phyloP scores from a whole-genome alignment of 2,113 vertebrate genomes.

The Fregata magnificens region DNA sequence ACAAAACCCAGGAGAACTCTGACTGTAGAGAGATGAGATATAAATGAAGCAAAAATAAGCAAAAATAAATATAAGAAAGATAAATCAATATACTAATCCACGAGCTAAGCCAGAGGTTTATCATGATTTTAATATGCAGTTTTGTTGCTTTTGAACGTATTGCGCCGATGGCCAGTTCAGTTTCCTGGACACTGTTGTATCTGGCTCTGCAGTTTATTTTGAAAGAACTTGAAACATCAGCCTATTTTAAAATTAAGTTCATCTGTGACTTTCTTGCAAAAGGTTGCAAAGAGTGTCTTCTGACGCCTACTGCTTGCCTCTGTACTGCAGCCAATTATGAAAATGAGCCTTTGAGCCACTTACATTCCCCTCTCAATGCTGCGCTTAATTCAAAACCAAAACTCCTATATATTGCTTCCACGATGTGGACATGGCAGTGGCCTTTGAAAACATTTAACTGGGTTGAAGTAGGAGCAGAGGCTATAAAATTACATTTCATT shows the following conservation, averaged over 20 bases:
- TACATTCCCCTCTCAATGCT: background rate
- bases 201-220: conserved; percentile 6
- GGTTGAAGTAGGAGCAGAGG: background rate
- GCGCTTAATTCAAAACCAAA: background rate
- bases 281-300: background rate
- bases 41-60: background rate
- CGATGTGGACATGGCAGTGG: background rate
- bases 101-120: background rate
- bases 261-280: background rate
- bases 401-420: background rate
- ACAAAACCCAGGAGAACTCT: background rate
- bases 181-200: background rate
- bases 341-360: conserved; percentile 2
- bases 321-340: background rate
- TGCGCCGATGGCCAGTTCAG: background rate
- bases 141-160: background rate
- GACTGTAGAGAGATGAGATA: background rate
- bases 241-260: background rate
- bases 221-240: background rate
- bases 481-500: background rate
- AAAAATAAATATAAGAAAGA: background rate
- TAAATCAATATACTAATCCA: background rate
- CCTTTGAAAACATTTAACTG: background rate
- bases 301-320: background rate
- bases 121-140: background rate